A percentile compares a stretch with the other conserved stretches of the same genome.
These are phyloP conservation scores for Chymomyza procnemis DNA, from an alignment of 2,888 invertebrate species.

Conservation along the genomic window DNA sequence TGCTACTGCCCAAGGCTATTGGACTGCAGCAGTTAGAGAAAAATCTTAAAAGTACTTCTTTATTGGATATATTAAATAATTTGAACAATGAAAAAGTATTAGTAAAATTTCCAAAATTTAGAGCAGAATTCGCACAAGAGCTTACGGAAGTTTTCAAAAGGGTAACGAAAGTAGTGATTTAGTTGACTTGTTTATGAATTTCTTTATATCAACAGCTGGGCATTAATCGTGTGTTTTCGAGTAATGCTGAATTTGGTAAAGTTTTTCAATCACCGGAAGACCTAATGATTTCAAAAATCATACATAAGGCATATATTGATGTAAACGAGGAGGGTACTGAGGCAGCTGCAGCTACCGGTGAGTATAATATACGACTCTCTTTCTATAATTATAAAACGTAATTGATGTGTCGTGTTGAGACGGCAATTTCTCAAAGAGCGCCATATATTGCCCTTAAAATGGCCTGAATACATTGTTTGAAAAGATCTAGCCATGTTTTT, in stretches of 20 bases:
- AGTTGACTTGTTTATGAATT: background rate
- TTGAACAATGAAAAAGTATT: constrained; percentile 72
- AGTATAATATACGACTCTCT: too few species aligned
- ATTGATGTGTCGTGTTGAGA: too few species aligned
- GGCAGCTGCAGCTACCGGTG: constrained; percentile 88
- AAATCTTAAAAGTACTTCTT: constrained; percentile 80
- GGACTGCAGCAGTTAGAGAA: constrained; percentile 82
- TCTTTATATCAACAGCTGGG: constrained; percentile 81
- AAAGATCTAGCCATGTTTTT: too few species aligned
- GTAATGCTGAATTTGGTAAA: constrained; percentile 81
- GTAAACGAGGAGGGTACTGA: constrained; percentile 92
- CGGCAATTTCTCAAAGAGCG: too few species aligned
- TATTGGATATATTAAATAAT: constrained; percentile 81
- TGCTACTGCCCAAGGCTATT: constrained; percentile 83
- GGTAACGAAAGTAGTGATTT: background rate
- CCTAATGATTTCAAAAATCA: constrained; percentile 82
- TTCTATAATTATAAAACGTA: too few species aligned
- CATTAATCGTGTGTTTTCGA: constrained; percentile 82
- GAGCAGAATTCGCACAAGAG: constrained; percentile 40
- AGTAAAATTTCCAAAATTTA: constrained; percentile 88
- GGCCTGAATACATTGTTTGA: too few species aligned
- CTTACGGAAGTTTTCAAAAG: constrained; percentile 22
- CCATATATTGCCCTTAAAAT: too few species aligned
- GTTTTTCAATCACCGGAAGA: constrained; percentile 79
- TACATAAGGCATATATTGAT: constrained; percentile 91